Evolutionary conservation across 2,888 invertebrate species (phyloP).

Genomic region (Empis livida): DNA sequence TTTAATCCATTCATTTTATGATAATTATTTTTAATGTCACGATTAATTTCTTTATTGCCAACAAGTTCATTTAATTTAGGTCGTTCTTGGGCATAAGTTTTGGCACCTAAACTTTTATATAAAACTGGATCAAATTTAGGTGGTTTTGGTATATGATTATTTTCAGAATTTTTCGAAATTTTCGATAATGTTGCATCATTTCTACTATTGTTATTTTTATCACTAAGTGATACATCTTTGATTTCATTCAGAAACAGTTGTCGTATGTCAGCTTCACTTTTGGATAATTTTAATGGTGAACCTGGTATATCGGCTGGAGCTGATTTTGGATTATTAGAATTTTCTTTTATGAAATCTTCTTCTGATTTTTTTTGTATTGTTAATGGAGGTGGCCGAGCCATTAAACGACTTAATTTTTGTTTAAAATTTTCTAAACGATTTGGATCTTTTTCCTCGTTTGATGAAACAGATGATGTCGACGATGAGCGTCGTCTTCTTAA

Average conservation of each 20-base stretch:
- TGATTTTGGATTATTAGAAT: background rate
- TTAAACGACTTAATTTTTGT: slow-evolving; percentile 21
- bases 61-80: slow-evolving; percentile 21
- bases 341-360: background rate
- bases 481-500: too few species aligned
- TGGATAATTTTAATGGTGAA: slow-evolving; percentile 22
- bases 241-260: slow-evolving; percentile 19
- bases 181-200: background rate
- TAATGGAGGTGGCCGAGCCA: slow-evolving; percentile 11
- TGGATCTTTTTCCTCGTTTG: slow-evolving; percentile 13
- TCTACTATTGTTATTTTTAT: background rate
- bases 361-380: background rate
- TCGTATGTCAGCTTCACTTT: slow-evolving; percentile 28
- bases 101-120: slow-evolving; percentile 26
- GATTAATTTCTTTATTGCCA: slow-evolving; percentile 11
- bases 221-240: slow-evolving; percentile 11
- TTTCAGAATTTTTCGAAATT: slow-evolving; percentile 2
- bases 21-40: background rate
- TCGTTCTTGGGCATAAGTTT: slow-evolving; percentile 18
- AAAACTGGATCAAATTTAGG: slow-evolving; percentile 31
- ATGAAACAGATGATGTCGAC: too few species aligned
- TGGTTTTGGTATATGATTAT: slow-evolving; percentile 22
- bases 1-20: background rate
- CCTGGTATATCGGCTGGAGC: background rate
- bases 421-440: slow-evolving; percentile 26